Percentiles rank a stretch among this genome's conserved stretches.
Conservation (phyloP, 2,888 invertebrate genomes). For the Eupithecia insigniata region DNA sequence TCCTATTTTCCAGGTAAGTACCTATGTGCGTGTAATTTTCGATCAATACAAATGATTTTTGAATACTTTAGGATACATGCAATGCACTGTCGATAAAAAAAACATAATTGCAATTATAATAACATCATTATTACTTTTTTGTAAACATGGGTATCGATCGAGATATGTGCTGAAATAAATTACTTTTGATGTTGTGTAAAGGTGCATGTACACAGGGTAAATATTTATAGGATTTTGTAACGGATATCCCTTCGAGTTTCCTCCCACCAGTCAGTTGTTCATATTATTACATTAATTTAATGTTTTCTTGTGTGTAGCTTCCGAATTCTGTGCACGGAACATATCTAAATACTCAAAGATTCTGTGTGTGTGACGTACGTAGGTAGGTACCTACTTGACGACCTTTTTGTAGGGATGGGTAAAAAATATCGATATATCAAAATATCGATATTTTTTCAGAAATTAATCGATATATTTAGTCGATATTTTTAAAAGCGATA, state of each 20-base stretch:
- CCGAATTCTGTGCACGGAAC: too few relatives aligned
- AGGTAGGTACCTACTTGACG: too few relatives aligned
- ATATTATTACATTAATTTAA: background rate
- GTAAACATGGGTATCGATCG: background rate
- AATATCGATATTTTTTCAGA: too few relatives aligned
- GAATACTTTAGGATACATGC: background rate
- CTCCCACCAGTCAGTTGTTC: background rate
- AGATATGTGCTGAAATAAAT: background rate
- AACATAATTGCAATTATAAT: background rate
- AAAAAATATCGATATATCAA: too few relatives aligned
- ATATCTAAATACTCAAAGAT: too few relatives aligned
- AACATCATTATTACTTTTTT: background rate
- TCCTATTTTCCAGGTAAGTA: background rate
- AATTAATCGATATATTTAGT: too few relatives aligned
- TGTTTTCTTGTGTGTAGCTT: background rate
- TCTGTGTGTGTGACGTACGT: too few relatives aligned
- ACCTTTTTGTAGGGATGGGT: too few relatives aligned
- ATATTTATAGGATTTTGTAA: background rate
- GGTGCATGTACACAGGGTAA: conserved; percentile 4
- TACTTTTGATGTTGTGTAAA: background rate
- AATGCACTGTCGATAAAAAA: background rate
- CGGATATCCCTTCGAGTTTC: background rate
- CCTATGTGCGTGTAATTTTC: background rate
- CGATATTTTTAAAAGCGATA: too few relatives aligned
- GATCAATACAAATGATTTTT: conserved; percentile 3